Conservation (phyloP, 1,140 invertebrate species). For the Calliopsis andreniformis region DNA sequence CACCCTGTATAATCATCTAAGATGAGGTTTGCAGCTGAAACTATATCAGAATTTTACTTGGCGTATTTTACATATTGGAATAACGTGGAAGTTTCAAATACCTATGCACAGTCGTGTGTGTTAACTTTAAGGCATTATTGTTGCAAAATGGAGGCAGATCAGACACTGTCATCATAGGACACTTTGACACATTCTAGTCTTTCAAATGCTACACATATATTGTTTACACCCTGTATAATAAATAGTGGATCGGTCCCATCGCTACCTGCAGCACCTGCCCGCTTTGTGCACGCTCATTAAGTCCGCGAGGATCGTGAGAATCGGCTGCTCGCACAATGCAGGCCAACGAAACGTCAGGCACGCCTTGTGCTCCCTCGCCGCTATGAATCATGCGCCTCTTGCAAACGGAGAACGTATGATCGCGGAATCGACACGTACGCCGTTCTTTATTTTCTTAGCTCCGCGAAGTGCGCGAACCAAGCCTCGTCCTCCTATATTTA, state of each 20-base stretch:
- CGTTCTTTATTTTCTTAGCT: conserved; percentile 15
- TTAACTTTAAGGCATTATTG: too few species aligned
- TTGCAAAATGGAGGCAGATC: too few species aligned
- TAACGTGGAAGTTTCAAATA: too few species aligned
- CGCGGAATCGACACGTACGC: background rate
- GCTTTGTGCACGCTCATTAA: conserved; percentile 11
- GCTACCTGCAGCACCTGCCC: conserved; percentile 29
- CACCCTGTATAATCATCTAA: too few species aligned
- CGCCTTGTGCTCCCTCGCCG: background rate
- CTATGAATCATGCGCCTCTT: background rate
- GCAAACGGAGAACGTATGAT: background rate
- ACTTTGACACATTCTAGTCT: too few species aligned
- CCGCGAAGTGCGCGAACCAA: background rate
- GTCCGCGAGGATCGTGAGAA: conserved; percentile 47
- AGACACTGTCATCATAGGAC: too few species aligned
- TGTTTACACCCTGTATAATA: too few species aligned
- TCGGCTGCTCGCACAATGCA: background rate
- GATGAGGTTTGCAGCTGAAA: too few species aligned
- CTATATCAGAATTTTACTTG: too few species aligned
- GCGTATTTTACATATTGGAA: too few species aligned
- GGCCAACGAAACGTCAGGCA: background rate
- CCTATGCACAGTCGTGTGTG: too few species aligned
- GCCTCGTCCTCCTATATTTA: conserved; percentile 7
- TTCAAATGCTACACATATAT: too few species aligned
- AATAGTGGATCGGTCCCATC: background rate